Evolutionary conservation across 2,113 vertebrate genomes (phyloP).

Genomic region (Rhinolophus ferrumequinum): DNA sequence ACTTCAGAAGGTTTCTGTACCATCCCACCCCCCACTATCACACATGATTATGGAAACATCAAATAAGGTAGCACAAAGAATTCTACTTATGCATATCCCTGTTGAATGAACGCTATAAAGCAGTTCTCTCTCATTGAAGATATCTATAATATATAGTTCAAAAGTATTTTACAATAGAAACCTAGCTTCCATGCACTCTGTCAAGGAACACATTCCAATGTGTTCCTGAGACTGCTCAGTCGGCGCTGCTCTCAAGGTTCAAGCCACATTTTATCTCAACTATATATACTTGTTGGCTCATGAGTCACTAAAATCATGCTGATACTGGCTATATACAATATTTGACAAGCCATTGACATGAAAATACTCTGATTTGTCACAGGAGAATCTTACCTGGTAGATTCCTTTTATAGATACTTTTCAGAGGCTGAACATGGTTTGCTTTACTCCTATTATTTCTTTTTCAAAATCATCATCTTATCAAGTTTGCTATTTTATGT

Average conservation of each 20-base stretch:
- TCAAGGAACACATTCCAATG: constrained; percentile 1
- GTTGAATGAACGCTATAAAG: constrained; percentile 12
- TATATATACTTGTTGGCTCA: background rate
- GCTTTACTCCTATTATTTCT: constrained; percentile 19
- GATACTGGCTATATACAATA: background rate
- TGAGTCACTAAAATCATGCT: constrained; percentile 30
- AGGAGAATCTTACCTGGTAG: background rate
- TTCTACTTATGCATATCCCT: background rate
- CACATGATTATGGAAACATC: background rate
- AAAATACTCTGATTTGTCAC: background rate
- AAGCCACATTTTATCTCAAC: constrained; percentile 21
- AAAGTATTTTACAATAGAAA: background rate
- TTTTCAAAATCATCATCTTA: constrained; percentile 20
- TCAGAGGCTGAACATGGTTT: background rate
- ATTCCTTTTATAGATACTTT: constrained; percentile 18
- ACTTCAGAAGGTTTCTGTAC: background rate
- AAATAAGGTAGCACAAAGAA: background rate
- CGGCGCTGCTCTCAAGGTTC: background rate
- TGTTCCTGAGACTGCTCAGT: constrained; percentile 24
- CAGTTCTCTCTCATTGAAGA: background rate
- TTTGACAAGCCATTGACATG: constrained; percentile 11
- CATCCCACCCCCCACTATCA: background rate
- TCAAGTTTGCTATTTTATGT: background rate
- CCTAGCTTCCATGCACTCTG: background rate
- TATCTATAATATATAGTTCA: background rate